phyloP scores from a whole-genome alignment of 2,113 vertebrate species.

The Vombatus ursinus region DNA sequence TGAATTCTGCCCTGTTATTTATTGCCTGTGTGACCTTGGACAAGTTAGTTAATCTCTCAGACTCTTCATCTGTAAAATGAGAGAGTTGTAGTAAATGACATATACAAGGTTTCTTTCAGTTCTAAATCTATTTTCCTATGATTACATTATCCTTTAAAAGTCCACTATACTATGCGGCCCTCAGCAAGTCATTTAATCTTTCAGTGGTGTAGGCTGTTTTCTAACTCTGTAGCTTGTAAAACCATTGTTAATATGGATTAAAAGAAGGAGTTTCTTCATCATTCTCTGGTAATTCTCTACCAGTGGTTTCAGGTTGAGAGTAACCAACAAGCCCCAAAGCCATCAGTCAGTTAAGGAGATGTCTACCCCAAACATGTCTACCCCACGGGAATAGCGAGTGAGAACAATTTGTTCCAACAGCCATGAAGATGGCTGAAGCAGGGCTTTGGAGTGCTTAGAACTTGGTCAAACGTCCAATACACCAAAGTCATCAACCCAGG shows the following conservation, averaged over 20 bases:
- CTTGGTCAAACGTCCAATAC: too few relatives aligned
- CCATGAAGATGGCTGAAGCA: not conserved
- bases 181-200: not conserved
- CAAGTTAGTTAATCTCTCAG: not conserved
- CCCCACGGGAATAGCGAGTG: not conserved
- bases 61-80: not conserved
- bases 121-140: not conserved
- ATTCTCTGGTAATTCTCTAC: not conserved
- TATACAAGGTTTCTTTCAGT: not conserved
- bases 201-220: not conserved
- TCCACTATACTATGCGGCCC: not conserved
- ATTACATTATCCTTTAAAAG: not conserved
- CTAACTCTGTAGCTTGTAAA: not conserved
- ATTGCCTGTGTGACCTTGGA: not conserved
- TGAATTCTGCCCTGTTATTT: not conserved
- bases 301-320: not conserved
- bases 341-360: not conserved
- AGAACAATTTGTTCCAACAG: not conserved
- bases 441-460: not conserved
- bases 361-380: not conserved
- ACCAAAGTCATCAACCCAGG: not conserved
- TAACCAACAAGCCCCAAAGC: not conserved
- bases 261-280: not conserved
- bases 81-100: not conserved
- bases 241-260: not conserved